A percentile compares a stretch with the other conserved stretches of the same genome.
Conservation (phyloP, 2,113 vertebrate species). For the Syrmaticus mikado region DNA sequence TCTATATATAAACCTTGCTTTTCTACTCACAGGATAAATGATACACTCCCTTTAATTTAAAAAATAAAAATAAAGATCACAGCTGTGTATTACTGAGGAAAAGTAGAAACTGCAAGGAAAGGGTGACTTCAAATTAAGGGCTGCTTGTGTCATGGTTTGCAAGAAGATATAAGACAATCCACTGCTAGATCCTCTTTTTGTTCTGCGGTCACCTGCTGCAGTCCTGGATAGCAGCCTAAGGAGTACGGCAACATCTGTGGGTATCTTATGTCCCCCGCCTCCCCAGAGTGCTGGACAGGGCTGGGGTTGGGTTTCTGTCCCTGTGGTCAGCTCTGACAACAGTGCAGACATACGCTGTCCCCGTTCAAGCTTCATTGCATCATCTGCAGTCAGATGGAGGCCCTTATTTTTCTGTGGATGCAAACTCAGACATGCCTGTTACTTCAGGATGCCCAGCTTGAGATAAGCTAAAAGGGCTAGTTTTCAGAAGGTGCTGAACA, state of each 20-base stretch:
- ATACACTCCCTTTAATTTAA: neutral
- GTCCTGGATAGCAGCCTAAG: neutral
- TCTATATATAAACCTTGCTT: neutral
- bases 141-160: fast-evolving
- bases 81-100: neutral
- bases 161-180: neutral
- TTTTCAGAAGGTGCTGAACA: neutral
- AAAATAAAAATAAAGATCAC: too few species aligned
- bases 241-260: neutral
- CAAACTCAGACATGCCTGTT: neutral
- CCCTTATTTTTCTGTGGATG: neutral
- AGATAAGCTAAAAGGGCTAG: neutral
- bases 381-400: neutral
- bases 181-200: neutral
- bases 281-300: neutral
- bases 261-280: fast-evolving
- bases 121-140: neutral
- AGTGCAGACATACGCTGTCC: fast-evolving
- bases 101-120: neutral
- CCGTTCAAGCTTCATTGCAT: neutral
- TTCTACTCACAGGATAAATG: neutral
- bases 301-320: neutral
- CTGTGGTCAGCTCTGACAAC: neutral
- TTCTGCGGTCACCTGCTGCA: neutral
- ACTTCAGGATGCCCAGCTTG: neutral